Conservation (phyloP, 2,797 vertebrate genomes). For the Nothura maculosa region DNA sequence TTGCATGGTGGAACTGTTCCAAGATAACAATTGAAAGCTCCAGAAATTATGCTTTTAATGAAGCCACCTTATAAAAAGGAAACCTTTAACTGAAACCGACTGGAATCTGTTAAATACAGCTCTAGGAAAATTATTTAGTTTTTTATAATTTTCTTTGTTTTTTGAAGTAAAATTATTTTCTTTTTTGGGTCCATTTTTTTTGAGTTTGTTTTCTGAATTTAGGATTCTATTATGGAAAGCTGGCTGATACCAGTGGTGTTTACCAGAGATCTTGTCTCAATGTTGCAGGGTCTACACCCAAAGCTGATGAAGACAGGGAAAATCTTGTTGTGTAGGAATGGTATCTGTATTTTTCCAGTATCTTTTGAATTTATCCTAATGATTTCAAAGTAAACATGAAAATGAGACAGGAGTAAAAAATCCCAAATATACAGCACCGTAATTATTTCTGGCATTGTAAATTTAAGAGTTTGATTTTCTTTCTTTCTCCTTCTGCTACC, state of each 20-base stretch:
- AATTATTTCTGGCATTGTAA: not conserved
- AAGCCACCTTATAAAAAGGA: not conserved
- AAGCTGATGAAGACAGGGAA: not conserved
- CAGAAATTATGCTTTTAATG: not conserved
- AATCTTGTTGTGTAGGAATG: not conserved
- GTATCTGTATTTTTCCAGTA: not conserved
- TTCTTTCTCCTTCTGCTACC: not conserved
- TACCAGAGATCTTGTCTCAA: not conserved
- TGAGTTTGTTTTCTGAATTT: too few relatives aligned
- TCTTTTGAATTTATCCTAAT: not conserved
- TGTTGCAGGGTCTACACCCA: not conserved
- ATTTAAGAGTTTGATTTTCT: not conserved
- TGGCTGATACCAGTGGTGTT: not conserved
- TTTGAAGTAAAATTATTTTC: not conserved
- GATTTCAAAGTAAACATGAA: not conserved
- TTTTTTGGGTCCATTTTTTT: not conserved
- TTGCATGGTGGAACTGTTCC: not conserved
- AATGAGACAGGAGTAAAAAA: not conserved
- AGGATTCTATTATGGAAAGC: too few relatives aligned
- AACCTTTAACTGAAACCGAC: not conserved
- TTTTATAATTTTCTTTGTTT: not conserved
- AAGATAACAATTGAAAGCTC: not conserved
- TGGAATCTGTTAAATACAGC: not conserved
- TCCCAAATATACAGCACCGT: too few relatives aligned
- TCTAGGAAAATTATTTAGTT: not conserved